Conservation (phyloP, 2,797 vertebrate genomes). For the Nothura maculosa region DNA sequence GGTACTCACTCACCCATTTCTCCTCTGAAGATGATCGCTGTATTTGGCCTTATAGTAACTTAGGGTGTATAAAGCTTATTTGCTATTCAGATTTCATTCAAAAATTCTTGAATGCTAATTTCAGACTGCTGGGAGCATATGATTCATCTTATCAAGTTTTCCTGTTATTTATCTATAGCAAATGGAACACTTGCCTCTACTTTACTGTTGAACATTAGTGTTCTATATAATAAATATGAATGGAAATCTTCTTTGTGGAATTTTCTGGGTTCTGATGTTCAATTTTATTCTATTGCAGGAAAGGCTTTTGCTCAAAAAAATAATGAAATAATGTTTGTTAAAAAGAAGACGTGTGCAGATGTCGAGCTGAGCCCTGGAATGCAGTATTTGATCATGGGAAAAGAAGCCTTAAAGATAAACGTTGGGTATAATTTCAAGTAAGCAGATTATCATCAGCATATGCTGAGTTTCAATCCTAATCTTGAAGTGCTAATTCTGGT, state of each 20-base stretch:
- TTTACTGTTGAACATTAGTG: neutral
- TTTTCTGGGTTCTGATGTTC: neutral
- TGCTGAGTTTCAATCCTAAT: neutral
- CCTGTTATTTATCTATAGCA: neutral
- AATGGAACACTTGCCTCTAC: neutral
- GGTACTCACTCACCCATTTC: neutral
- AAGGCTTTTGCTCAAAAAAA: slow-evolving; percentile 76
- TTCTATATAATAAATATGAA: neutral
- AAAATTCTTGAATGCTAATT: neutral
- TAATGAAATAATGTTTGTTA: slow-evolving; percentile 86
- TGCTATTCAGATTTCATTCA: neutral
- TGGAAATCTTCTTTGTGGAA: neutral
- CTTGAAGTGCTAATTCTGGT: neutral
- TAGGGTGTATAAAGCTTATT: neutral
- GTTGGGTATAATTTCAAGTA: slow-evolving; percentile 77
- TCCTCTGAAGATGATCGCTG: neutral
- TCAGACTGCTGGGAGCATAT: neutral
- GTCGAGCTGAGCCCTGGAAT: slow-evolving; percentile 79
- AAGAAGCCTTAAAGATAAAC: slow-evolving; percentile 85
- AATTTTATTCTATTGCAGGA: slow-evolving; percentile 71
- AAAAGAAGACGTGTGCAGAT: slow-evolving; percentile 85
- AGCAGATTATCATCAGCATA: slow-evolving; percentile 22
- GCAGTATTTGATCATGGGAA: slow-evolving; percentile 91
- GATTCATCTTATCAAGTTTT: neutral
- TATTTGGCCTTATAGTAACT: neutral